Base-by-base conservation (phyloP, 2,797 vertebrate genomes). In the Taeniopygia guttata region DNA sequence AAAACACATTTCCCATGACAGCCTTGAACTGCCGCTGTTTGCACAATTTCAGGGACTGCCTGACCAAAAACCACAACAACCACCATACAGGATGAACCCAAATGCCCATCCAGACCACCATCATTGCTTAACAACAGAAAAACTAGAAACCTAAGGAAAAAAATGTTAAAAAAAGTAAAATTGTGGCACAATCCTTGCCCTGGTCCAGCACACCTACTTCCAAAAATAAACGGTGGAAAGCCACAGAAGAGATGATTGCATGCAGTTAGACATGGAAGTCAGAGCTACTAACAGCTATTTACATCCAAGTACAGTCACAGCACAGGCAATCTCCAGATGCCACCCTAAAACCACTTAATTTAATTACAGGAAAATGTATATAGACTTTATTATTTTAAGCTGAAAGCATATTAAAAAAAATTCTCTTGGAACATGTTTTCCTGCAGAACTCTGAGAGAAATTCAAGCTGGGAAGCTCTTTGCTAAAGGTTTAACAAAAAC, bases 81-180 rank as follows among this genome's bases (percentile, higher is more conserved):
- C 27, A 68, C 27, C 36, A 68, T 4, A 11, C 4, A 38, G 22
- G 27, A 70, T 29, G 34, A 89, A 29, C 34, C 11, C 38, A 63
- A 84, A 91, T 26, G 30, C 6, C 68, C 68, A 48, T 12, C 3
- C n/a, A 60, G 43, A 72, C 5, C 40, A 52, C 77, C 7, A 34
- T 6, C 10, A 67, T 13, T 17, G 49, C 29, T 49, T 40, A 46
- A 17, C 11, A 87, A 62, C 36, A 69, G 13, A 63, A 6, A 63
- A 82, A 38, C 14, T 16, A 51, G 74, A 82, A 80, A 60, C 4
- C 11, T 42, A 66, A 58, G 13, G 11, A 7, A 49, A 52, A 79
- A 69, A 73, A 9, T 1, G 4, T 1, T n/a, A 2, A 10, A 43
- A 43, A n/a, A n/a, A n/a, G n/a, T n/a, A 20, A 11, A 60, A 20